A percentile compares a stretch with the other conserved stretches of the same genome.
Evolutionary conservation across 2,888 invertebrate genomes (phyloP).

Genomic region (Drosophila pseudotalamancana): DNA sequence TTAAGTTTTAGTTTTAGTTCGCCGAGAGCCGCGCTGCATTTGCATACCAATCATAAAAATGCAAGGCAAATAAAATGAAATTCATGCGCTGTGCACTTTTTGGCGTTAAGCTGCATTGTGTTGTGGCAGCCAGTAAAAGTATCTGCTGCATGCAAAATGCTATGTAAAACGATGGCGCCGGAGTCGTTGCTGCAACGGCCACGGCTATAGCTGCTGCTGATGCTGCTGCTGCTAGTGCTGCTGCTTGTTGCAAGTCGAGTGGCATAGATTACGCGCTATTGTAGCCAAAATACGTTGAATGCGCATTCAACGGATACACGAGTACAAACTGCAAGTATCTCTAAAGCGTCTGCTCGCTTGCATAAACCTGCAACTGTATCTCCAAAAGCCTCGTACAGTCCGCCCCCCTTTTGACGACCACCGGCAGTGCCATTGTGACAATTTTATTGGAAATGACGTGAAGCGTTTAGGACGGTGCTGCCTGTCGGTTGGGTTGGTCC

Average conservation of each 20-base stretch:
- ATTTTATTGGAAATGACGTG: constrained; percentile 58
- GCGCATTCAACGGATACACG: constrained; percentile 41
- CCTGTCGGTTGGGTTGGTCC: constrained; percentile 7
- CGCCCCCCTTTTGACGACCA: background rate
- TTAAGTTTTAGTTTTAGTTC: constrained; percentile 29
- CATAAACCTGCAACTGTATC: constrained; percentile 29
- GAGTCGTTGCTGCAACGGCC: constrained; percentile 3
- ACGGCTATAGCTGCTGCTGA: background rate
- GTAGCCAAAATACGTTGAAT: constrained; percentile 60
- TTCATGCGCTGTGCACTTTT: constrained; percentile 60
- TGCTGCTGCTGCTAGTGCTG: constrained; percentile 1
- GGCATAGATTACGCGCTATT: constrained; percentile 67
- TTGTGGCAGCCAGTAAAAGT: constrained; percentile 48
- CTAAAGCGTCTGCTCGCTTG: constrained; percentile 15
- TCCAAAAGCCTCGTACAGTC: background rate
- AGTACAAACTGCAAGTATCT: constrained; percentile 26
- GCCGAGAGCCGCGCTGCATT: constrained; percentile 36
- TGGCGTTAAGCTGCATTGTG: constrained; percentile 42
- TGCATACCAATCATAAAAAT: constrained; percentile 71
- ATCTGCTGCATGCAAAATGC: constrained; percentile 48
- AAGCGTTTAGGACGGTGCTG: constrained; percentile 24
- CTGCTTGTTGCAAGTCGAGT: constrained; percentile 48
- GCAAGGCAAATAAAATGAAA: constrained; percentile 56
- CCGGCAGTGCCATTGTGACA: constrained; percentile 49
- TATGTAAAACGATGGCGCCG: constrained; percentile 35